Conservation (phyloP, 1,140 invertebrate species). For the Babylonia areolata region DNA sequence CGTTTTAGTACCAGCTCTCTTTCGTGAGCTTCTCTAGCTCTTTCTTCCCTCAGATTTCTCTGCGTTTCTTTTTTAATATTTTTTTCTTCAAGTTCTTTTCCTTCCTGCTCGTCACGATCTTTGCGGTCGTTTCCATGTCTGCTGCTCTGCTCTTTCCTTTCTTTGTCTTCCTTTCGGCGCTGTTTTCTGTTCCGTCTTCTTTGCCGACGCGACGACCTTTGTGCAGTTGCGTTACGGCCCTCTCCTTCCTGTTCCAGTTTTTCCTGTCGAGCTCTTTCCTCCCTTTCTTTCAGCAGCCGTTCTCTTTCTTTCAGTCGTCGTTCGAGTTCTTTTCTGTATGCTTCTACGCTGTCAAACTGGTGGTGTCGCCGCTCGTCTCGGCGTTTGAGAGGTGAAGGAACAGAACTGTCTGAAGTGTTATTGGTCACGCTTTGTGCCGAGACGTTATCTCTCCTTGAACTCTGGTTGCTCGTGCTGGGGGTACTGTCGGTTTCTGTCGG, state of each 20-base stretch:
- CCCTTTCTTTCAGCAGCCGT: conserved; percentile 12
- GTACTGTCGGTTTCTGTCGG: neutral
- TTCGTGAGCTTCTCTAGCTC: conserved; percentile 2
- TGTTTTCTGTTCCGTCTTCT: conserved; percentile 11
- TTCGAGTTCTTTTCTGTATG: conserved; percentile 3
- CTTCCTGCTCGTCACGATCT: no score
- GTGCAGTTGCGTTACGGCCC: neutral
- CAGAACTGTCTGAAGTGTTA: neutral
- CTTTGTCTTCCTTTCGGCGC: no score
- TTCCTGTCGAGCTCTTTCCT: neutral
- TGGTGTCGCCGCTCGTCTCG: neutral
- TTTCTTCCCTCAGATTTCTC: conserved; percentile 4
- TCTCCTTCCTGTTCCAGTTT: neutral
- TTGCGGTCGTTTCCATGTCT: no score
- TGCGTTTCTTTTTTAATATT: conserved; percentile 19
- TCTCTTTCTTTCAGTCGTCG: conserved; percentile 4
- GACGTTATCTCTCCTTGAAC: neutral
- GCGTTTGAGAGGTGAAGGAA: neutral
- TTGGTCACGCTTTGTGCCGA: neutral
- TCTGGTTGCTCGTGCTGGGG: no score
- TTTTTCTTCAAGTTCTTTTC: no score
- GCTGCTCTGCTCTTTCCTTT: no score
- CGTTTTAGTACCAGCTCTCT: neutral
- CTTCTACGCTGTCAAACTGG: neutral
- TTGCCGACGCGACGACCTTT: neutral